Percentiles rank a stretch among this genome's conserved stretches.
Conservation (phyloP, 2,888 invertebrate genomes). For the Cosmorhoe ocellata region DNA sequence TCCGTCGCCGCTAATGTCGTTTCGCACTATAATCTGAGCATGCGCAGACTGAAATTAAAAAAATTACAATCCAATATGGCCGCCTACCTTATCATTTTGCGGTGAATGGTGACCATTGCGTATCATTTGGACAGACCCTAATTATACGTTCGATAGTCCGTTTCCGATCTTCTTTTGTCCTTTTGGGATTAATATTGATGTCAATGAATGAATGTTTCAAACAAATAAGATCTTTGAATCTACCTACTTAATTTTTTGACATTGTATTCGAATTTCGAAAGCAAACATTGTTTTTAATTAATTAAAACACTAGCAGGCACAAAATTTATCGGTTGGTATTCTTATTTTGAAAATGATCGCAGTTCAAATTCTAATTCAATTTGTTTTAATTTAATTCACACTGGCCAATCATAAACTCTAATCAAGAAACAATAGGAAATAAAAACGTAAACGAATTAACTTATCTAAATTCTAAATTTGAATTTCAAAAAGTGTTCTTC, state of each 20-base stretch:
- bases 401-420: slow-evolving; percentile 24
- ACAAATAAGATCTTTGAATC: no score
- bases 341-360: no score
- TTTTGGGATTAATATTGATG: slow-evolving; percentile 35
- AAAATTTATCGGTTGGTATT: no score
- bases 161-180: slow-evolving; percentile 57
- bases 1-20: slow-evolving; percentile 55
- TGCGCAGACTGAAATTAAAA: slow-evolving; percentile 66
- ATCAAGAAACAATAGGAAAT: slow-evolving; percentile 20
- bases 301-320: no score
- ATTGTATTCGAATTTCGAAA: neutral
- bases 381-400: slow-evolving; percentile 24
- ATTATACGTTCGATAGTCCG: slow-evolving; percentile 54
- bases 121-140: slow-evolving; percentile 45
- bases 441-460: slow-evolving; percentile 12
- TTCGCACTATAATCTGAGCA: slow-evolving; percentile 71
- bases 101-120: slow-evolving; percentile 55
- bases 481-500: slow-evolving; percentile 48
- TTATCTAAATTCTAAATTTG: slow-evolving; percentile 35
- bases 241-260: no score
- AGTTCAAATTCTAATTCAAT: neutral
- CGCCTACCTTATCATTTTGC: slow-evolving; percentile 73
- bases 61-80: slow-evolving; percentile 68
- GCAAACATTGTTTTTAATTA: neutral
- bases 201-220: slow-evolving; percentile 19